phyloP scores from a whole-genome alignment of 1,140 invertebrate genomes.

The Cotesia vestalis region DNA sequence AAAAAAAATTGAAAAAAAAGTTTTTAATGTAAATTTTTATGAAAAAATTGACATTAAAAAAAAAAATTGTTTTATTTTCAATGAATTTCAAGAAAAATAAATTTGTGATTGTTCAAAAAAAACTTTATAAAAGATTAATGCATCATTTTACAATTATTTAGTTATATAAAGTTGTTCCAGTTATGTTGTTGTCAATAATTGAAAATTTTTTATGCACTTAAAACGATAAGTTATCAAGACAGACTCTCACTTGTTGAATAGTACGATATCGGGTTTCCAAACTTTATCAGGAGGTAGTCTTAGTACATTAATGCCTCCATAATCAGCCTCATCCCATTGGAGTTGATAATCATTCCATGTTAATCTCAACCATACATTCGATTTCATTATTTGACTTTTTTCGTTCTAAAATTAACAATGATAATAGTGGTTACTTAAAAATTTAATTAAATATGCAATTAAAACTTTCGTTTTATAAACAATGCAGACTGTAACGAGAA shows the following conservation, averaged over 20 bases:
- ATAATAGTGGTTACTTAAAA: background rate
- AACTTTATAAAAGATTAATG: too few species aligned
- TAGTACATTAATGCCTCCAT: constrained; percentile 95
- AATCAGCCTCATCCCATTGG: constrained; percentile 97
- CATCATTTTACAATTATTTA: too few species aligned
- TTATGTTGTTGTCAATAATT: background rate
- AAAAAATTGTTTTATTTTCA: too few species aligned
- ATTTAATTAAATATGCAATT: background rate
- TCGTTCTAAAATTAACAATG: constrained; percentile 82
- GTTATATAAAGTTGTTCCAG: too few species aligned
- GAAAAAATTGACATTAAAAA: too few species aligned
- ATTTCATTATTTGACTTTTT: constrained; percentile 99
- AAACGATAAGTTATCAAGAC: too few species aligned
- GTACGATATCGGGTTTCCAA: constrained; percentile 99
- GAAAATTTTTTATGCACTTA: background rate
- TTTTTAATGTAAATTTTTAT: too few species aligned
- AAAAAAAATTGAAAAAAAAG: too few species aligned
- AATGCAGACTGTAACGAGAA: too few species aligned
- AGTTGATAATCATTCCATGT: constrained; percentile 99
- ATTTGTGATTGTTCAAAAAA: too few species aligned
- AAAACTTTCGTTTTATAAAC: background rate
- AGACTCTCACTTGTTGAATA: constrained; percentile 96
- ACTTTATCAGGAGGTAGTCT: constrained; percentile 97
- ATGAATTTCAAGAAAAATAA: too few species aligned
- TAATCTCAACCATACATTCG: constrained; percentile 96